Evolutionary conservation across 2,888 invertebrate species (phyloP), one percentile per base, ranked within the genome.

Genomic region (Lycaena phlaeas): DNA sequence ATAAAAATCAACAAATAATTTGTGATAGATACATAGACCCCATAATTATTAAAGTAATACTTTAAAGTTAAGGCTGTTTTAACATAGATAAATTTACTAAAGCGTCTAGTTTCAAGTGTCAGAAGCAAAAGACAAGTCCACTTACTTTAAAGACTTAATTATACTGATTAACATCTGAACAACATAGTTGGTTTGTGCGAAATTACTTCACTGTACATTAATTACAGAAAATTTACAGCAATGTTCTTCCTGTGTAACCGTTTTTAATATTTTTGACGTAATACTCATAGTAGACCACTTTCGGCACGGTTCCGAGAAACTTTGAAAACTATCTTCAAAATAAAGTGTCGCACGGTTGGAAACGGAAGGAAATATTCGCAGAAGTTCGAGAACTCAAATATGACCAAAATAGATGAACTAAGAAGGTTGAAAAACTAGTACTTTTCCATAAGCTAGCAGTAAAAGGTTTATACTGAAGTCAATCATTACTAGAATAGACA

Each of bases 81-180:
- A 44, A 50, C 43, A 46, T 38, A 41, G 42, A 43, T 43, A 48
- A 42, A 46, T 48, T 50, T 46, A 48, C 40, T 43, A 48, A 50
- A 46, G 46, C 44, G 38, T 46, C 46, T 41, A 44, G 41, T 40
- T 38, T 41, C 14, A 44, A 50, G 44, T 46, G 48, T 44, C 41
- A 44, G 48, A 50, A 48, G 50, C 47, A 41, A 47, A 43, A 49
- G 47, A 43, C 43, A 40, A 43, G 45, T 42, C 41, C 47, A 36
- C 49, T 45, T 42, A 45, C 40, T 40, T 43, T 45, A 47, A 49
- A 49, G 49, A 49, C 47, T 43, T 47, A 49, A 47, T 49, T 49
- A 49, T 47, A 45, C 47, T 43, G 47, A 49, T 49, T 49, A 45
- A 43, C 34, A 27, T 40, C 43, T 34, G 34, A 44, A 44, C 43